Base-by-base conservation (phyloP, 2,888 invertebrate species). In the Pristionchus entomophagus region DNA sequence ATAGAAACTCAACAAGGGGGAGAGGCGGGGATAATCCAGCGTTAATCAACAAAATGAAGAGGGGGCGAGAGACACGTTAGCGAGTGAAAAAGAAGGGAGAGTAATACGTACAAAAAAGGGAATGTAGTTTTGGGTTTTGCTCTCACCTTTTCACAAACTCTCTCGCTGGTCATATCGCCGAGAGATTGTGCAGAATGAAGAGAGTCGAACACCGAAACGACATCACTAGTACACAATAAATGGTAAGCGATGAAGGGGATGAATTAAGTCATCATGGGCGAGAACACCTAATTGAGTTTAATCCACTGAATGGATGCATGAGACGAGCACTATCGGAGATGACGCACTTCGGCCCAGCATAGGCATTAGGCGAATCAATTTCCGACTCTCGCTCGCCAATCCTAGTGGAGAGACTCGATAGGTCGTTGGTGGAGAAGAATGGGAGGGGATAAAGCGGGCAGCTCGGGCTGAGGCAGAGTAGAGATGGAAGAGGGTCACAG, bases 251-350 rank as follows among this genome's bases (percentile, higher is more conserved):
- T 29, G 17, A 59, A 59, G 53, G 35, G 82, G 82, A 82, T 38
- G 82, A 82, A 41, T 82, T 82, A 82, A 82, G 82, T 82, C 82
- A 82, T 82, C 82, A 82, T 82, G 82, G 82, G 82, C 82, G 59
- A 59, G 29, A 82, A 82, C 82, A 82, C 82, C 53, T 51, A 17
- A n/a, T 82, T 59, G 82, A 82, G 82, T 80, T 26, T 0, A 17
- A 19, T 17, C 51, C 22, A 29, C n/a, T 17, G 22, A 51, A 17
- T 49, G 78, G 51, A 80, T 29, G 41, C 22, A 77, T 41, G 8
- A 26, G 49, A 51, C 12, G 29, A 41, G 41, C 32, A 8, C n/a
- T 49, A 32, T 51, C 51, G 51, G 78, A 51, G 51, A 32, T 26
- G 26, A 45, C 26, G 4, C 73, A 22, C 41, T 32, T 45, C 73